Base-by-base conservation (phyloP, 1,140 invertebrate species). In the Cyrtorhinus lividipennis region DNA sequence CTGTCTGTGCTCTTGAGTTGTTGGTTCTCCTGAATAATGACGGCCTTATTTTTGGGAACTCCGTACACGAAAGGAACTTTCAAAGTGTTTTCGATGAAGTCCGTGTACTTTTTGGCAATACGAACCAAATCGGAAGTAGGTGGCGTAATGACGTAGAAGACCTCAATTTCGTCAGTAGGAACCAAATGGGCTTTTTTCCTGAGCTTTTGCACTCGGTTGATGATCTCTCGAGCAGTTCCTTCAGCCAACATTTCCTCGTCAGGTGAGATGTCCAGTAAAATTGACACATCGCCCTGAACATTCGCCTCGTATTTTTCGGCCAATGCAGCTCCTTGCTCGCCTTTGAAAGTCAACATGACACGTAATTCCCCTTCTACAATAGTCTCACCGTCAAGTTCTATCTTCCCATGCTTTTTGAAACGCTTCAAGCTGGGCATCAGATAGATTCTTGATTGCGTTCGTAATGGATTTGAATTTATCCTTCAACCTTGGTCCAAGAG, bases 181-280 rank as follows among this genome's bases (percentile, higher is more conserved):
- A 95, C 85, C 13, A 99, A 77, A 70, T 90, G 85, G 1, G 91
- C 94, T 73, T 95, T 94, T 74, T 99, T 99, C n/a, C 96, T 79
- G 0, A 99, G 76, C 75, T 96, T 97, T 71, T 99, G 97, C 44
- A 99, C 81, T 48, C 95, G 82, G 73, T 98, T 99, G 24, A 97
- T 92, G 8, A 99, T 84, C 77, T 99, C 96, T 63, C 96, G 79
- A 0, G 92, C 89, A 62, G 87, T 77, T 24, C 92, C 92, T 80
- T 98, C 95, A 72, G 95, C 86, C 62, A 90, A 75, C 86, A 98
- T 88, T 1, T 83, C 82, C 68, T 91, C 84, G 74, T 95, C 92
- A 1, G 90, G 84, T 0, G 84, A 86, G 45, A 87, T 78, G 71
- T 90, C 86, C 61, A 91, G 69, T 20, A 92, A 71, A 65, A 92